Evolutionary conservation across 2,797 vertebrate species (phyloP).

Genomic region (Hapalemur alaotrensis): DNA sequence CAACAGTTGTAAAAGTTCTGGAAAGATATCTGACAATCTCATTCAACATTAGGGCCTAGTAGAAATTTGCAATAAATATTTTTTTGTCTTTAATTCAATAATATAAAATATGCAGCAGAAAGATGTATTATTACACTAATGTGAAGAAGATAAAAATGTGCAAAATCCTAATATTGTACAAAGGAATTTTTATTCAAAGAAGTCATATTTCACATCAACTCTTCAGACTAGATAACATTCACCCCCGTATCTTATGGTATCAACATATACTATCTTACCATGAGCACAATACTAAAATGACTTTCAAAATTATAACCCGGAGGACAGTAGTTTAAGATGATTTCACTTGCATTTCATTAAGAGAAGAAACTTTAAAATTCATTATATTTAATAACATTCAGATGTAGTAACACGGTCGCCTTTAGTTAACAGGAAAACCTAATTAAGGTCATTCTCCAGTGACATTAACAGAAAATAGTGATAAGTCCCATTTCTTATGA

Average conservation of each 20-base stretch:
- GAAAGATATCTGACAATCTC: neutral
- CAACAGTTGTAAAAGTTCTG: neutral
- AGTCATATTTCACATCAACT: neutral
- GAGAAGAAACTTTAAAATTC: constrained; percentile 25
- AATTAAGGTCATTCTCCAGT: constrained; percentile 58
- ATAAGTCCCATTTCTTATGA: neutral
- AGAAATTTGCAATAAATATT: neutral
- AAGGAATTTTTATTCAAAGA: neutral
- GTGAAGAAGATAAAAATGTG: neutral
- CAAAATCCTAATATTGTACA: neutral
- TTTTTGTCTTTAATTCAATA: neutral
- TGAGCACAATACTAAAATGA: neutral
- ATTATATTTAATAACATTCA: constrained; percentile 33
- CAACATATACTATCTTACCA: neutral
- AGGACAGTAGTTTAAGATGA: neutral
- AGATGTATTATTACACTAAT: neutral
- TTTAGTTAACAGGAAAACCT: constrained; percentile 44
- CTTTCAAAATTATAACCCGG: neutral
- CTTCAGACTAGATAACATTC: neutral
- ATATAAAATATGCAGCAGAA: neutral
- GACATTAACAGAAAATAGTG: constrained; percentile 29
- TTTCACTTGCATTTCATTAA: constrained; percentile 41
- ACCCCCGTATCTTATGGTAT: fast-evolving
- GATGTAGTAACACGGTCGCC: constrained; percentile 30
- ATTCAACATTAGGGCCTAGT: neutral